phyloP scores from a whole-genome alignment of 2,888 invertebrate species.

The Pogonocherus hispidulus region DNA sequence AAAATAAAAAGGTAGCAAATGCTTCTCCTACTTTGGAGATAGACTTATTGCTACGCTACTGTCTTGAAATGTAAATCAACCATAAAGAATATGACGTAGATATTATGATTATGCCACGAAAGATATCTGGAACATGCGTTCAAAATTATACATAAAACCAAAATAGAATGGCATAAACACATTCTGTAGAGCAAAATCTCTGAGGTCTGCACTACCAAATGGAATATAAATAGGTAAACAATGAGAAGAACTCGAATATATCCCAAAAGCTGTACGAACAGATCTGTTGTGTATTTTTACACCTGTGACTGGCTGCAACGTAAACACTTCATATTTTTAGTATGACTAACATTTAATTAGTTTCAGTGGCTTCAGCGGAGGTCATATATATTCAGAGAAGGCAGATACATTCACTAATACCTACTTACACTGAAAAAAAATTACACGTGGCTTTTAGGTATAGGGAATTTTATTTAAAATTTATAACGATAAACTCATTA shows the following conservation, averaged over 20 bases:
- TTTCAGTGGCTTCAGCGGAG: conserved; percentile 1
- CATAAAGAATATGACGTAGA: background rate
- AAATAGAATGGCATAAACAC: conserved; percentile 15
- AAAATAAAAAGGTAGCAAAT: no score
- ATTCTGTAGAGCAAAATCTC: background rate
- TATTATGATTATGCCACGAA: conserved; percentile 1
- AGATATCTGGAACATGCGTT: conserved; percentile 13
- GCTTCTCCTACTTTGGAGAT: no score
- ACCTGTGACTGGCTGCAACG: conserved; percentile 17
- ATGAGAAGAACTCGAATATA: conserved; percentile 8
- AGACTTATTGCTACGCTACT: no score
- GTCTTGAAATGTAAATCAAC: background rate
- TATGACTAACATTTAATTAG: conserved; percentile 9
- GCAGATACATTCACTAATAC: background rate
- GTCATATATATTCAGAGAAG: background rate
- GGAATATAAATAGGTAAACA: conserved; percentile 16
- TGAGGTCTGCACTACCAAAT: background rate
- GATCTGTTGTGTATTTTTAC: conserved; percentile 21
- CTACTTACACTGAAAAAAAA: background rate
- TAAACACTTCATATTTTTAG: conserved; percentile 10
- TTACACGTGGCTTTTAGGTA: background rate
- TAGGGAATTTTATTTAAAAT: no score
- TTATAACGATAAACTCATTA: no score
- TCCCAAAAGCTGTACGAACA: background rate
- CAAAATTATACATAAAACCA: conserved; percentile 18